Evolutionary conservation across 2,888 invertebrate genomes (phyloP).

Genomic region (Tolmerus cingulatus): DNA sequence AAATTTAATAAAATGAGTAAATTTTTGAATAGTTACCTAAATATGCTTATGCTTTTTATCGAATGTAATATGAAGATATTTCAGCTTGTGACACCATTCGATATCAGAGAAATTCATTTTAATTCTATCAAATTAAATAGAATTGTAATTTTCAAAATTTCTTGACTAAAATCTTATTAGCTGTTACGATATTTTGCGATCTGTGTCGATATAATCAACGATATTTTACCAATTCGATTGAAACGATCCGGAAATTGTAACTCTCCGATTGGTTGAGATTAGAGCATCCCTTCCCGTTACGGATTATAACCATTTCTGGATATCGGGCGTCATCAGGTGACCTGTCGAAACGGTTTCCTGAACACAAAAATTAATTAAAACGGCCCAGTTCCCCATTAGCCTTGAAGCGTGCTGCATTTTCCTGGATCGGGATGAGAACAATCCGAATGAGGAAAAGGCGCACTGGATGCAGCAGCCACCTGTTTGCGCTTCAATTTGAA

Average conservation of each 20-base stretch:
- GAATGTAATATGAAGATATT: no score
- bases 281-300: neutral
- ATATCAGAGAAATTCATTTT: no score
- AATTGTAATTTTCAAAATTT: neutral
- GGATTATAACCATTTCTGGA: neutral
- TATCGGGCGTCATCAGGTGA: neutral
- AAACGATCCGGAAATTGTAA: neutral
- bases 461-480: neutral
- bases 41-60: no score
- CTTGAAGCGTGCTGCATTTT: neutral
- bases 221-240: neutral
- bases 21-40: no score
- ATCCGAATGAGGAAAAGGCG: neutral
- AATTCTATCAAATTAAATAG: no score
- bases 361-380: conserved; percentile 11
- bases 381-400: conserved; percentile 1
- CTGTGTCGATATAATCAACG: neutral
- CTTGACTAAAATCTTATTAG: neutral
- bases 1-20: no score
- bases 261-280: neutral
- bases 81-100: no score
- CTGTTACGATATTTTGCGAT: neutral
- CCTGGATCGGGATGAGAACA: neutral
- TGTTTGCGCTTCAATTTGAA: conserved; percentile 27
- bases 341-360: neutral